Evolutionary conservation across 2,888 invertebrate genomes (phyloP).

Genomic region (Sphaeridia pumilis): DNA sequence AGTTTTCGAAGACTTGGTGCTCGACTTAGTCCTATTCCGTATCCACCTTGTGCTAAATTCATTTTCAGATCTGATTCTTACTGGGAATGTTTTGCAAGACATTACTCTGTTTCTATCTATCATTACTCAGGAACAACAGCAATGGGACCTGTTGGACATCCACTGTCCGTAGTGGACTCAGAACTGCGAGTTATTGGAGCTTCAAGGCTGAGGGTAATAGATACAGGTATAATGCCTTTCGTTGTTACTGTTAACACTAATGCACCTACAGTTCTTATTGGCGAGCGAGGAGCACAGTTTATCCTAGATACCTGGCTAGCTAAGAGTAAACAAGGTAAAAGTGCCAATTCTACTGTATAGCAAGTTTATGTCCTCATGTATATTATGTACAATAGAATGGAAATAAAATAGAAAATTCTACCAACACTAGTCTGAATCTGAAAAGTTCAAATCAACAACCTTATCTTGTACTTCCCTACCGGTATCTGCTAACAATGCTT

Average conservation of each 20-base stretch:
- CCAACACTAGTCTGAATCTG: slow-evolving; percentile 21
- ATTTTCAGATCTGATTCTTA: slow-evolving; percentile 20
- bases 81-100: slow-evolving; percentile 31
- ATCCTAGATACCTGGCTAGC: slow-evolving; percentile 34
- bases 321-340: too few relatives aligned
- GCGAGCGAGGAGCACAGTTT: slow-evolving; percentile 31
- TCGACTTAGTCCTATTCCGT: slow-evolving; percentile 17
- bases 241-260: slow-evolving; percentile 34
- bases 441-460: slow-evolving; percentile 33
- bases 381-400: not conserved
- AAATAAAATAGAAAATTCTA: not conserved
- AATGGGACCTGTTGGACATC: slow-evolving; percentile 27
- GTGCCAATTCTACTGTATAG: too few relatives aligned
- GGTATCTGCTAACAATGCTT: slow-evolving; percentile 1
- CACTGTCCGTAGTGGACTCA: slow-evolving; percentile 26
- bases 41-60: slow-evolving; percentile 21
- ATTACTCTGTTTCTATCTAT: slow-evolving; percentile 26
- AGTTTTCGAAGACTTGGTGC: slow-evolving; percentile 17
- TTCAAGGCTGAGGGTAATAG: slow-evolving; percentile 31
- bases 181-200: slow-evolving; percentile 31
- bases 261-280: slow-evolving; percentile 29
- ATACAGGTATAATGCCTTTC: slow-evolving; percentile 30
- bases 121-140: slow-evolving; percentile 29
- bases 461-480: slow-evolving; percentile 26
- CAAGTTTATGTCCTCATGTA: too few relatives aligned